These are phyloP conservation scores for Mya arenaria DNA, from an alignment of 1,140 invertebrate species.

Conservation along the genomic window DNA sequence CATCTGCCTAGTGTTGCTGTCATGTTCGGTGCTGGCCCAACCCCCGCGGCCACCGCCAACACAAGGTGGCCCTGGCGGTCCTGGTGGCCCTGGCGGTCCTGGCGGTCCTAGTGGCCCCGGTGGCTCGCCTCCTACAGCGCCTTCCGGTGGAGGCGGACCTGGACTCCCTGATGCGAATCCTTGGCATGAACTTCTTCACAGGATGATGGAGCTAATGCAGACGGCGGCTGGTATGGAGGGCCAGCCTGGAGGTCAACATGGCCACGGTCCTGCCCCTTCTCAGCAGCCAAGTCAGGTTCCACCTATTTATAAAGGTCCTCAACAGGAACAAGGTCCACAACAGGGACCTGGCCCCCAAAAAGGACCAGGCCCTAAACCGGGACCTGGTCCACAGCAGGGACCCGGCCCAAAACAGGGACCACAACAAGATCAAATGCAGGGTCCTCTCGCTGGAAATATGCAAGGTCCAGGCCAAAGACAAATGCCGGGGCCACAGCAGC, in stretches of 20 bases:
- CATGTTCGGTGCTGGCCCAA: slow-evolving; percentile 7
- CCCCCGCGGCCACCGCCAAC: slow-evolving; percentile 28
- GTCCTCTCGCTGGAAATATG: neutral
- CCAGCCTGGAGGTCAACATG: neutral
- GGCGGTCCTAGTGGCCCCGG: neutral
- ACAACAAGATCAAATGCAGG: neutral
- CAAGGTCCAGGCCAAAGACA: neutral
- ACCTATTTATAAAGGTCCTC: too few relatives aligned
- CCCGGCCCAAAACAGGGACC: neutral
- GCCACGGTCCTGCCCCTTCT: too few relatives aligned
- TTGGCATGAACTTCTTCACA: slow-evolving; percentile 14
- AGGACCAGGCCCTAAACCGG: neutral
- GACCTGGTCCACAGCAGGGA: neutral
- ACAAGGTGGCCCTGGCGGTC: neutral
- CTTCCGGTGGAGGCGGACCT: neutral
- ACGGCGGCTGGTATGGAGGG: slow-evolving; percentile 1
- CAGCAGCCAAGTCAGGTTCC: too few relatives aligned
- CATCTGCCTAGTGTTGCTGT: slow-evolving; percentile 7
- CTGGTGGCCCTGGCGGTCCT: too few relatives aligned
- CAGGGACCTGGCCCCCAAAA: neutral
- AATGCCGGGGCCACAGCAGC: neutral
- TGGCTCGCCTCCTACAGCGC: neutral
- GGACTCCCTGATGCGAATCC: neutral
- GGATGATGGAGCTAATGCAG: slow-evolving; percentile 51
- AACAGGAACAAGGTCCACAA: neutral